A percentile compares a stretch with the other conserved stretches of the same genome.
These are phyloP conservation scores for Neopelma chrysocephalum DNA, from an alignment of 2,797 vertebrate species.

Conservation along the genomic window DNA sequence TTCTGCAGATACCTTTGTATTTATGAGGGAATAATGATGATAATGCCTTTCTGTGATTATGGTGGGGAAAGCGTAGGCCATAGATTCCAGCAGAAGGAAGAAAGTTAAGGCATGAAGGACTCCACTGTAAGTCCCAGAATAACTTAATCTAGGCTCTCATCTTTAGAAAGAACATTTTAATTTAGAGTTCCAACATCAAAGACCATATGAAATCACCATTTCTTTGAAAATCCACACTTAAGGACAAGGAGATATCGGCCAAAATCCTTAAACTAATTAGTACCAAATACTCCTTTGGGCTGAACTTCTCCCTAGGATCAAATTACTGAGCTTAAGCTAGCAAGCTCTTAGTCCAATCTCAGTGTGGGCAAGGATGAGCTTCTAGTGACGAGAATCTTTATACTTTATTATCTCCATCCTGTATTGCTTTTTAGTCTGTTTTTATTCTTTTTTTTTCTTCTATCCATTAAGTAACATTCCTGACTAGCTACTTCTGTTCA, in stretches of 20 bases:
- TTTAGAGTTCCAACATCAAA: constrained; percentile 45
- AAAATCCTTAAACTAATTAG: constrained; percentile 53
- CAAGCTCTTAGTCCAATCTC: background rate
- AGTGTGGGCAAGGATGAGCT: background rate
- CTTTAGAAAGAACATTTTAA: constrained; percentile 56
- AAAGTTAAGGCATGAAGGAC: background rate
- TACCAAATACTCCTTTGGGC: constrained; percentile 11
- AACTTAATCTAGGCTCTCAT: constrained; percentile 50
- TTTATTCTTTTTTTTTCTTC: background rate
- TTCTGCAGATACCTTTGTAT: background rate
- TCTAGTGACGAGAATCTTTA: background rate
- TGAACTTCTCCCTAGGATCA: constrained; percentile 22
- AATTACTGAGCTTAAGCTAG: constrained; percentile 13
- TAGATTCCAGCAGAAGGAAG: background rate
- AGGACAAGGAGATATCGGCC: constrained; percentile 7
- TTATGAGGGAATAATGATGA: constrained; percentile 15
- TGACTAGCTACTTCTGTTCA: background rate
- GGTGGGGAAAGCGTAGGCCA: background rate
- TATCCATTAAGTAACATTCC: background rate
- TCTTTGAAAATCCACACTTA: constrained; percentile 39
- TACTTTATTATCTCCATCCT: background rate
- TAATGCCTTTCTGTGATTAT: background rate
- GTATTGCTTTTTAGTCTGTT: background rate
- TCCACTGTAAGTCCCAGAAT: background rate
- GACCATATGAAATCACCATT: constrained; percentile 15